Conservation (phyloP, 2,113 vertebrate species). For the Camarhynchus parvulus region DNA sequence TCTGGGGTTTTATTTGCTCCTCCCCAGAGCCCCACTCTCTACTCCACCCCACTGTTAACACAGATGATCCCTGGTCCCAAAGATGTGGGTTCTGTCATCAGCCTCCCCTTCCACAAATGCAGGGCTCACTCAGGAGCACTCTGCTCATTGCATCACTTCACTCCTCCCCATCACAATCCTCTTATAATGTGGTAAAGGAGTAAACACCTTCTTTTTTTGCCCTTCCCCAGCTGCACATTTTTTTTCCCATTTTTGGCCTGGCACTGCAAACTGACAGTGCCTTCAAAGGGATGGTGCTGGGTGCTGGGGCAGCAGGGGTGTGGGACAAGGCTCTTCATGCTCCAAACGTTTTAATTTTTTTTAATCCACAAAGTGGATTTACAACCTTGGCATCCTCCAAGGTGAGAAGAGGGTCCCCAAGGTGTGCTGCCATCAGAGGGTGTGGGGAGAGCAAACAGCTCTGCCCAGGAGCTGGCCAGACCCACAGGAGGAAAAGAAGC, state of each 20-base stretch:
- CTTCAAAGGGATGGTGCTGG: rapidly evolving
- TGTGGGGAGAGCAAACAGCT: neutral
- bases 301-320: neutral
- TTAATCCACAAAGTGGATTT: neutral
- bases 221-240: neutral
- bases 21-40: neutral
- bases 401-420: neutral
- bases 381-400: neutral
- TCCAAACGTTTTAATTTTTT: neutral
- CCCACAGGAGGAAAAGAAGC: neutral
- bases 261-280: neutral
- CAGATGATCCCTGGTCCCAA: neutral
- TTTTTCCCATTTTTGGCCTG: neutral
- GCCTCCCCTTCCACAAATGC: neutral
- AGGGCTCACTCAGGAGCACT: neutral
- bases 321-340: rapidly evolving
- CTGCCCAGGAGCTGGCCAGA: neutral
- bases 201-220: neutral
- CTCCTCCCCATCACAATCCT: neutral
- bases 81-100: neutral
- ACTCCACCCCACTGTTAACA: neutral
- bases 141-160: neutral
- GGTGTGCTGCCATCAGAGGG: neutral
- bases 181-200: neutral
- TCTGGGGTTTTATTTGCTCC: neutral